These are phyloP conservation scores for Drosophila paranaensis DNA, from an alignment of 2,888 invertebrate species.

Conservation along the genomic window DNA sequence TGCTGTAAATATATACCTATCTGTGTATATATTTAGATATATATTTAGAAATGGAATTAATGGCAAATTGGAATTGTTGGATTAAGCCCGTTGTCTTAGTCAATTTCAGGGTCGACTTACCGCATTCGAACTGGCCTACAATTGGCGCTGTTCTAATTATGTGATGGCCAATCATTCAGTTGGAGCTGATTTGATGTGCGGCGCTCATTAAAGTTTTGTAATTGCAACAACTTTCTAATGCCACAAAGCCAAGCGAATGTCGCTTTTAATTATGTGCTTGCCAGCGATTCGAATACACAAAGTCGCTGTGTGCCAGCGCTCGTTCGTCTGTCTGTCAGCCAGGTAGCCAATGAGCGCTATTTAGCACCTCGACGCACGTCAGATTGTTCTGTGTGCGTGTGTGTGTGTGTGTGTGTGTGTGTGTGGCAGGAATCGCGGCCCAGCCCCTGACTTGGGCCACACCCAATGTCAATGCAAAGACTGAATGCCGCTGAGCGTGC, in stretches of 20 bases:
- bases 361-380: conserved; percentile 76
- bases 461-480: conserved; percentile 72
- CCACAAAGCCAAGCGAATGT: conserved; percentile 71
- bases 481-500: conserved; percentile 62
- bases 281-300: conserved; percentile 40
- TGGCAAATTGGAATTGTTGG: conserved; percentile 35
- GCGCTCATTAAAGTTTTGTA: conserved; percentile 72
- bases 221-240: conserved; percentile 71
- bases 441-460: conserved; percentile 54
- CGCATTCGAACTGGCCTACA: conserved; percentile 32
- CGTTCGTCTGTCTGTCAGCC: conserved; percentile 7
- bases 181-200: conserved; percentile 39
- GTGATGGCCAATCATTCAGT: conserved; percentile 72
- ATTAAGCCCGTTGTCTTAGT: conserved; percentile 39
- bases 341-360: conserved; percentile 47
- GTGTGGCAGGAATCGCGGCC: conserved; percentile 40
- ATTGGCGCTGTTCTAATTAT: conserved; percentile 64
- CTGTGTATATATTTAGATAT: neutral
- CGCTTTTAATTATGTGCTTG: conserved; percentile 73
- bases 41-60: conserved; percentile 25
- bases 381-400: conserved; percentile 23
- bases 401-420: conserved; percentile 1
- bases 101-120: conserved; percentile 69
- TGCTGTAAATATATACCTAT: neutral
- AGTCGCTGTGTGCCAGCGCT: neutral